phyloP scores from a whole-genome alignment of 2,888 invertebrate genomes.

The Bhutanitis thaidina region DNA sequence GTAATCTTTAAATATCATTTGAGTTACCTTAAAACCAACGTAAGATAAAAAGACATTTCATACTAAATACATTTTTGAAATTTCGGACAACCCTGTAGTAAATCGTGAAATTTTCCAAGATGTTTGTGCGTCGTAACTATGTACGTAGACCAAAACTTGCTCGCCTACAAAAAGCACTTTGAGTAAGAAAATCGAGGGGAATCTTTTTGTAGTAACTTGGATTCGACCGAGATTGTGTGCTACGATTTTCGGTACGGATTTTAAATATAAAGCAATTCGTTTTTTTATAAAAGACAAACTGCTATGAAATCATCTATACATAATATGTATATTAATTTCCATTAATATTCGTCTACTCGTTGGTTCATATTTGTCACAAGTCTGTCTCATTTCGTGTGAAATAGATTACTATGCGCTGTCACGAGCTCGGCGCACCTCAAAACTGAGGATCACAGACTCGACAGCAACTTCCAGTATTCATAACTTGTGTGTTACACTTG shows the following conservation, averaged over 20 bases:
- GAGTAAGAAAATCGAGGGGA: constrained; percentile 22
- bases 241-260: not conserved
- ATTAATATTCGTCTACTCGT: constrained; percentile 30
- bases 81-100: constrained; percentile 29
- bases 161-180: constrained; percentile 20
- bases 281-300: no score
- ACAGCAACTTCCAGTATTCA: constrained; percentile 42
- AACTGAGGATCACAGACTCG: constrained; percentile 40
- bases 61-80: not conserved
- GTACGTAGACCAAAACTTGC: constrained; percentile 37
- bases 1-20: no score
- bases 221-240: constrained; percentile 19
- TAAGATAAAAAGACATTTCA: no score
- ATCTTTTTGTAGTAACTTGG: constrained; percentile 29
- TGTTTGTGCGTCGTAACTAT: constrained; percentile 30
- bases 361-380: constrained; percentile 35
- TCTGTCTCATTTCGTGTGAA: constrained; percentile 38
- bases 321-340: constrained; percentile 19
- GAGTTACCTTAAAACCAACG: no score
- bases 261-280: no score
- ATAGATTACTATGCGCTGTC: constrained; percentile 58
- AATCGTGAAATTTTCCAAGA: constrained; percentile 34
- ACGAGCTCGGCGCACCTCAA: constrained; percentile 50
- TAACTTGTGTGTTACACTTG: constrained; percentile 33
- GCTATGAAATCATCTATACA: no score